These are phyloP conservation scores for Shinisaurus crocodilurus DNA, from an alignment of 2,113 vertebrate genomes.

Conservation along the genomic window DNA sequence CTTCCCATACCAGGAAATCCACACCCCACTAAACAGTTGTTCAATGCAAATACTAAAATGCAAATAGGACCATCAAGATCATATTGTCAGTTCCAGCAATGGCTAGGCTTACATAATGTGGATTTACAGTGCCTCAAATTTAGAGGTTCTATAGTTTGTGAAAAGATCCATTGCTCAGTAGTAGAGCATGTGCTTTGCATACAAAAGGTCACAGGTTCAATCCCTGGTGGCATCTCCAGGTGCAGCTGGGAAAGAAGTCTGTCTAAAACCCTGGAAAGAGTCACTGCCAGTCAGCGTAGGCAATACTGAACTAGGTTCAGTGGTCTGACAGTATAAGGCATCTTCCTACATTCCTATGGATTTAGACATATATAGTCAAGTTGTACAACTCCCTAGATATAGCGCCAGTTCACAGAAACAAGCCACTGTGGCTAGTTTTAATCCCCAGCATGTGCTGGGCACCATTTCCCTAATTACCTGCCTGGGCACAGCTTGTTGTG, in stretches of 20 bases:
- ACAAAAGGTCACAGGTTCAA: neutral
- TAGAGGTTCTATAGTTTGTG: neutral
- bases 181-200: neutral
- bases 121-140: neutral
- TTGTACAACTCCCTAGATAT: neutral
- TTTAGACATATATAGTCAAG: neutral
- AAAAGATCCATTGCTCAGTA: neutral
- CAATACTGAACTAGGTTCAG: neutral
- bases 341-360: neutral
- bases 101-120: neutral
- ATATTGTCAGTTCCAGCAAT: conserved; percentile 23
- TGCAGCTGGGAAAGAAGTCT: neutral
- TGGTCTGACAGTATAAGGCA: neutral
- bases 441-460: too few relatives aligned
- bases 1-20: conserved; percentile 36
- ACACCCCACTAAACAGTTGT: conserved; percentile 49
- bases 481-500: too few relatives aligned
- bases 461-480: too few relatives aligned
- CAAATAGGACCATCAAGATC: conserved; percentile 16
- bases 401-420: too few relatives aligned
- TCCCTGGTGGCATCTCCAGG: neutral
- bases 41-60: neutral
- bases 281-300: neutral
- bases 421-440: too few relatives aligned
- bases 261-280: too few relatives aligned